phyloP scores from a whole-genome alignment of 2,797 vertebrate species.

The Jordanella pulchra region DNA sequence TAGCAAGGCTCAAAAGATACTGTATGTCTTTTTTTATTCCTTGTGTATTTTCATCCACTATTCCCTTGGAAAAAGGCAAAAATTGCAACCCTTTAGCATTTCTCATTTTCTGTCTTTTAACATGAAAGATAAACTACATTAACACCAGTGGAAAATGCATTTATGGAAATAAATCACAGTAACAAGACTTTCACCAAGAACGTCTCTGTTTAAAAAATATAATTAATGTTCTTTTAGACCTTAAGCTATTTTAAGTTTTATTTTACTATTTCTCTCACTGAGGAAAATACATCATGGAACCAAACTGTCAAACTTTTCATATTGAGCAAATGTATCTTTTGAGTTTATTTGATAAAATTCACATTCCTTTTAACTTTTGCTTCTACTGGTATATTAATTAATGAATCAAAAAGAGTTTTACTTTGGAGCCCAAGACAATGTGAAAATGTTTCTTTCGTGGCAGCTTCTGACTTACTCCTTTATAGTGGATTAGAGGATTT shows the following conservation, averaged over 20 bases:
- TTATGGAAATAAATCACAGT: background rate
- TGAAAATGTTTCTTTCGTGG: conserved; percentile 73
- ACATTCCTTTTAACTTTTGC: conserved; percentile 13
- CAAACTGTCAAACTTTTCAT: background rate
- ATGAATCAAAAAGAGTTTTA: conserved; percentile 22
- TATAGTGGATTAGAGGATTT: conserved; percentile 44
- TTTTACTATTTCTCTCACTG: background rate
- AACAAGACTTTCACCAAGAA: background rate
- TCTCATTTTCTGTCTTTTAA: background rate
- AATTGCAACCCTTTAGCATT: background rate
- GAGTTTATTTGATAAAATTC: conserved; percentile 32
- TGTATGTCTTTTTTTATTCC: background rate
- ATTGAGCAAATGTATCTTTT: conserved; percentile 12
- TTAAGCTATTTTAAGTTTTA: conserved; percentile 1
- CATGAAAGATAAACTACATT: background rate
- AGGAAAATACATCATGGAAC: background rate
- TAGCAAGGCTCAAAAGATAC: conserved; percentile 7
- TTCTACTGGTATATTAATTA: conserved; percentile 5
- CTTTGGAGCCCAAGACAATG: conserved; percentile 68
- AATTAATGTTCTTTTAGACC: conserved; percentile 7
- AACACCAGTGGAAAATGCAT: background rate
- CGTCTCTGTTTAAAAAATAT: background rate
- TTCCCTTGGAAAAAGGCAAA: background rate
- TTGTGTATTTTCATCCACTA: background rate
- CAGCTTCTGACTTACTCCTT: conserved; percentile 73